Evolutionary conservation across 2,797 vertebrate genomes (phyloP), one percentile per base, ranked within the genome.

Genomic region (Coranthus polyacanthus): DNA sequence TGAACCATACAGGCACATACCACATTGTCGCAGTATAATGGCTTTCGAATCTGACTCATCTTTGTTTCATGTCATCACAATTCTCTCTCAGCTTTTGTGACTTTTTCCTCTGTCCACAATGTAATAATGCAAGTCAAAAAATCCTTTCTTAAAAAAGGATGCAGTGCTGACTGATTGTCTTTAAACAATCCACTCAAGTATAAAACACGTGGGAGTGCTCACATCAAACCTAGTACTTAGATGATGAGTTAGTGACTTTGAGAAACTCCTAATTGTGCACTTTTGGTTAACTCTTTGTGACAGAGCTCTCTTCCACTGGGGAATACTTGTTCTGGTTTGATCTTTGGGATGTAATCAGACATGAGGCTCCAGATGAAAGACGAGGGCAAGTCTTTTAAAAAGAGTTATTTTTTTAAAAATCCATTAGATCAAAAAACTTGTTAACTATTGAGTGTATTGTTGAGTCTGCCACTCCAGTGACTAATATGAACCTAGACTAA

Each of bases 391-490:
- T 36, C 20, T 75, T 72, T 74, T 32, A 87, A 84, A 42, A 64
- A 72, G 29, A 75, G 49, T 58, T 79, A 59, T 61, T 75, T 45
- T 53, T 58, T 17, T n/a, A n/a, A n/a, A 54, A 50, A 39, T 55
- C n/a, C 5, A 20, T 50, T 3, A 43, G 52, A 72, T 76, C 29
- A 46, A 65, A 69, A 62, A 44, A 7, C n/a, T 13, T 62, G 67
- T 80, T 78, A 73, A 88, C 81, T 81, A 72, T n/a, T 17, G 44
- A 51, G 76, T 59, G 22, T 54, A 56, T 80, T 88, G 83, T 88
- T 88, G 78, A 90, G 88, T 85, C 89, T 89, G 49, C 81, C 55
- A 54, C 52, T 69, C 54, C 43, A 52, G 69, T 92, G 92, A 93
- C 87, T 93, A 90, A 93, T 81, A 66, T 75, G 54, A 73, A 36